These are phyloP conservation scores for Serilophus lunatus DNA, from an alignment of 2,113 vertebrate genomes.

Conservation along the genomic window DNA sequence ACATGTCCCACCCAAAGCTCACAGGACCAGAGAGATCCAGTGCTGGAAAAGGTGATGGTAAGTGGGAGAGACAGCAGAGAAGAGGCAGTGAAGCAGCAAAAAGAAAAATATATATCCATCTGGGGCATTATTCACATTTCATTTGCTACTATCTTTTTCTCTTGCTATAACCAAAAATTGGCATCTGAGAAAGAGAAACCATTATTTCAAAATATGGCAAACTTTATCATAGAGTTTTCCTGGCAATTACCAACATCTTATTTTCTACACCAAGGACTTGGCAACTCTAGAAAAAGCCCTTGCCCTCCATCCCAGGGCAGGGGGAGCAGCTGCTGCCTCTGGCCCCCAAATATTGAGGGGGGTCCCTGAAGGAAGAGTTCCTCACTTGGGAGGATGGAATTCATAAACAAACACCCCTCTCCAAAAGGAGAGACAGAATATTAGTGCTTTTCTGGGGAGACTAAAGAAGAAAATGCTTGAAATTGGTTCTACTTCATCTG, in stretches of 20 bases:
- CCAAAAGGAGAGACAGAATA: too few relatives aligned
- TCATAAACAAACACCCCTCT: accelerated
- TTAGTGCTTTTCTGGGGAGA: background rate
- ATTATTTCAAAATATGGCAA: background rate
- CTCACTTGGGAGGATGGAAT: accelerated
- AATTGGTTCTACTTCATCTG: background rate
- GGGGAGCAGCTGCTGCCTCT: background rate
- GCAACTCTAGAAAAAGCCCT: background rate
- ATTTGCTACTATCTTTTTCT: background rate
- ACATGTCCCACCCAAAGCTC: background rate
- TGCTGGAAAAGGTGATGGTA: background rate
- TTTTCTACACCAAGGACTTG: background rate
- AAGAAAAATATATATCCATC: background rate
- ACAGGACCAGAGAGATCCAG: background rate
- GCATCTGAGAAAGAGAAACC: background rate
- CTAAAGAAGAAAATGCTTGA: background rate
- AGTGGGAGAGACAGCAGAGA: background rate
- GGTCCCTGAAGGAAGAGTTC: background rate
- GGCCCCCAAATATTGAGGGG: background rate
- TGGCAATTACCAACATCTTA: background rate
- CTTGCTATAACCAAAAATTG: background rate
- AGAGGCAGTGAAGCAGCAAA: background rate
- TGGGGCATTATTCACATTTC: background rate
- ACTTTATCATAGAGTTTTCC: background rate
- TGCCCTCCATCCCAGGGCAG: accelerated